These are phyloP conservation scores for Anguilla megastoma DNA, from an alignment of 2,797 vertebrate genomes.

Conservation along the genomic window DNA sequence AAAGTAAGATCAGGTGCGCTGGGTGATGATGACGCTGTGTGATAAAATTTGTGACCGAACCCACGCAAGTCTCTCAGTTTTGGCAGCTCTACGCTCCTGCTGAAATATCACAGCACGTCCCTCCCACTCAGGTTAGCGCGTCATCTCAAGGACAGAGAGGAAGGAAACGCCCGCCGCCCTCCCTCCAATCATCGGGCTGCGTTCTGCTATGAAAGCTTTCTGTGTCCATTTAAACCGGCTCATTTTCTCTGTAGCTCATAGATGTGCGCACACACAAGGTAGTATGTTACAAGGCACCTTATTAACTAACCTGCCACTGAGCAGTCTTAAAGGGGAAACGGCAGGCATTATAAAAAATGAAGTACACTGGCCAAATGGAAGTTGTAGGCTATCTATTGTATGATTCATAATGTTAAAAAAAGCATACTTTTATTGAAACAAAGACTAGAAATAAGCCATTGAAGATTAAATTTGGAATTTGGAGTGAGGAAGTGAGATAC, in stretches of 20 bases:
- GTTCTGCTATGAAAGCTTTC: neutral
- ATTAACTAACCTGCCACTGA: no score
- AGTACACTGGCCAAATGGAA: no score
- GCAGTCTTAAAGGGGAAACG: no score
- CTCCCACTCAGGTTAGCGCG: neutral
- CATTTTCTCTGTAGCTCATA: neutral
- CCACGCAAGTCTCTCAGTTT: neutral
- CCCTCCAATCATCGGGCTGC: neutral
- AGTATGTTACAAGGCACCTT: no score
- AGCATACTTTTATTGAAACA: no score
- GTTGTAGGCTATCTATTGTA: no score
- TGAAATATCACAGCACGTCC: neutral
- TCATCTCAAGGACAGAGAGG: neutral
- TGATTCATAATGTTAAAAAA: no score
- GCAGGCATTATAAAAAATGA: no score
- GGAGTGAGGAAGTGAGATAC: no score
- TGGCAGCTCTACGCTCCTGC: neutral
- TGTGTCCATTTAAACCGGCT: neutral
- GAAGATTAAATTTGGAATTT: no score
- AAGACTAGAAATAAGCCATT: no score
- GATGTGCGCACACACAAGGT: no score
- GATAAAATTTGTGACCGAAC: neutral
- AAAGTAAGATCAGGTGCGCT: neutral
- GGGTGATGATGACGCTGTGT: neutral
- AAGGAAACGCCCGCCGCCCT: neutral